Base-by-base conservation (phyloP, 2,113 vertebrate genomes). In the Chaenogobius annularis region DNA sequence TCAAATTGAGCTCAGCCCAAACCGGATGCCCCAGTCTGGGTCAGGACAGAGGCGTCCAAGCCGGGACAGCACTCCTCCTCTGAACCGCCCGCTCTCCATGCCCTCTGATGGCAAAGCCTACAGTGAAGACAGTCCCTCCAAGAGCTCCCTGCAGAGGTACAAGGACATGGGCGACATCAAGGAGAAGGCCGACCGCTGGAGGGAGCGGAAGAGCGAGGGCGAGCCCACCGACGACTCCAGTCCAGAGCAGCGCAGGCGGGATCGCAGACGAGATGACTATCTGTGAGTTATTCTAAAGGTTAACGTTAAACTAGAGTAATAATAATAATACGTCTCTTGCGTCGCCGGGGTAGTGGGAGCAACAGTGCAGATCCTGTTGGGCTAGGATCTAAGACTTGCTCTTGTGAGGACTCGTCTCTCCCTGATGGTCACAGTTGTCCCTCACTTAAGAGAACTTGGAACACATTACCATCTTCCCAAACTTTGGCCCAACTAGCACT, bases 121-220 rank as follows among this genome's bases (percentile, higher is more conserved):
- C 55, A 63, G 5, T 19, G 47, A 72, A 10, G 85, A 87, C 46
- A 91, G 91, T 75, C 89, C 92, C 9, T 88, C 46, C 35, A 46
- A n/a, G 50, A 79, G 68, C 61, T 72, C 82, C 2, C 92, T 97
- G 54, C 96, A 97, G 74, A 94, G 95, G 80, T 94, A 95, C 0
- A 82, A 65, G 8, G 94, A 95, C 35, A 61, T 77, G 0, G 89
- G 65, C 31, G 91, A 85, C 54, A 87, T 97, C 0, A 95, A 91
- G 80, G 89, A 87, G 10, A 96, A 95, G 31, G 93, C 90, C 0
- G 93, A 95, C 77, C 90, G 83, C 23, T 98, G 96, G 96, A 94
- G 90, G 47, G 96, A 93, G 68, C 94, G 89, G 14, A 81, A 92
- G 23, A 83, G 79, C 17, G 81, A 94, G 4, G 67, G 80, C 0